Percentiles rank a stretch among this genome's conserved stretches.
phyloP scores from a whole-genome alignment of 1,140 invertebrate genomes.

The Hycleus cichorii region DNA sequence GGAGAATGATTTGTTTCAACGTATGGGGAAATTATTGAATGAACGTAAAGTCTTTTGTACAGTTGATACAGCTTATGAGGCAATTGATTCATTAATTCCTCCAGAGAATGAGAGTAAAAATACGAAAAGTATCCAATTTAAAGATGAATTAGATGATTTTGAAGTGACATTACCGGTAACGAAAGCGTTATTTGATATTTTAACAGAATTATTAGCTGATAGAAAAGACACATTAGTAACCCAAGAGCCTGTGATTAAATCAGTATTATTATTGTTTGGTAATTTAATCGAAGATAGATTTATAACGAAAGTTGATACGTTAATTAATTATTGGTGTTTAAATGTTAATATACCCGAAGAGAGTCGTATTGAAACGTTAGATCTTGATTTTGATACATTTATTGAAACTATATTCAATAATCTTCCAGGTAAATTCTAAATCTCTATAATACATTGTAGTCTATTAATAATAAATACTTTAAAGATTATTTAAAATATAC shows the following conservation, averaged over 20 bases:
- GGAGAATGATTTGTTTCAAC: slow-evolving; percentile 23
- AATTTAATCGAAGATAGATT: slow-evolving; percentile 28
- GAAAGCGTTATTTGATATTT: slow-evolving; percentile 32
- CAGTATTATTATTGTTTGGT: slow-evolving; percentile 32
- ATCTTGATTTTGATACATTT: slow-evolving; percentile 29
- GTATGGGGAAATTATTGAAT: slow-evolving; percentile 32
- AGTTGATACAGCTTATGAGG: slow-evolving; percentile 38
- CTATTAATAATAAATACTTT: background rate
- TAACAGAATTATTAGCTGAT: slow-evolving; percentile 35
- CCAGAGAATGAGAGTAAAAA: slow-evolving; percentile 1
- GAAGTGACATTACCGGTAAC: slow-evolving; percentile 34
- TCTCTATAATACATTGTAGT: background rate
- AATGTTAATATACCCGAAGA: slow-evolving; percentile 26
- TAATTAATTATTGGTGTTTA: slow-evolving; percentile 21
- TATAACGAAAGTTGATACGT: slow-evolving; percentile 10
- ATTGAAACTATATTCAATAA: slow-evolving; percentile 18
- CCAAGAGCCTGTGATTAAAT: slow-evolving; percentile 35
- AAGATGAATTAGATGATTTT: slow-evolving; percentile 39
- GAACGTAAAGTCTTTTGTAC: slow-evolving; percentile 38
- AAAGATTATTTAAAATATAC: slow-evolving; percentile 26
- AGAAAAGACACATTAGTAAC: slow-evolving; percentile 27
- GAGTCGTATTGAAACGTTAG: slow-evolving; percentile 16
- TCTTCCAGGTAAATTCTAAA: slow-evolving; percentile 23
- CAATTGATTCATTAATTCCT: slow-evolving; percentile 34
- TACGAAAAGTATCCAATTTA: slow-evolving; percentile 16